These are phyloP conservation scores for Platichthys flesus DNA, from an alignment of 2,113 vertebrate species.

Conservation along the genomic window DNA sequence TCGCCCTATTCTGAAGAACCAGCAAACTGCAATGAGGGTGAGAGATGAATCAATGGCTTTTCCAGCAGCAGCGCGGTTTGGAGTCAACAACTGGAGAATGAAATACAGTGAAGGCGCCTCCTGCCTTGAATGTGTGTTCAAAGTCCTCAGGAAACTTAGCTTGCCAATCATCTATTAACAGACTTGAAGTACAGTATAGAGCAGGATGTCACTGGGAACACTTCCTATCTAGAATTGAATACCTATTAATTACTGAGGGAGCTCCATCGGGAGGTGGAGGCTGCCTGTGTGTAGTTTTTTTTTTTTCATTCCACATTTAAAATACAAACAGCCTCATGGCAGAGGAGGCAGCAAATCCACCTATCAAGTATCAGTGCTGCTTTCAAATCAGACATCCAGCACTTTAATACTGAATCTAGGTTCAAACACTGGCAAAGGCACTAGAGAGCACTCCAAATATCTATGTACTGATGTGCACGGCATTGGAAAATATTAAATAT, in stretches of 20 bases:
- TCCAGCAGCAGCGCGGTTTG: conserved; percentile 47
- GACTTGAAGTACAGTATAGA: conserved; percentile 60
- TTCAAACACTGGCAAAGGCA: conserved; percentile 51
- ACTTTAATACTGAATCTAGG: conserved; percentile 56
- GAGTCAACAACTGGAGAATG: conserved; percentile 65
- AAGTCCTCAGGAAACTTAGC: conserved; percentile 73
- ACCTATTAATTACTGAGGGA: conserved; percentile 74
- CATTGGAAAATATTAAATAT: conserved; percentile 55
- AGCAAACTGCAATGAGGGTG: conserved; percentile 49
- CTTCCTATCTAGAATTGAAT: conserved; percentile 74
- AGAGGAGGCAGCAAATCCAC: conserved; percentile 7
- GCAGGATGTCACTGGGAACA: conserved; percentile 71
- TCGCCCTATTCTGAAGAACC: conserved; percentile 48
- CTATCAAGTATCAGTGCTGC: conserved; percentile 36
- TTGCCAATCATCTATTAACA: conserved; percentile 74
- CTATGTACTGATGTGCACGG: conserved; percentile 22
- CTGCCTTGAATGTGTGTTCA: conserved; percentile 70
- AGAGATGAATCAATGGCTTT: conserved; percentile 71
- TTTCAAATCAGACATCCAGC: conserved; percentile 61
- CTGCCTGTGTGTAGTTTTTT: conserved; percentile 22
- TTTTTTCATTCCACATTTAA: conserved; percentile 56
- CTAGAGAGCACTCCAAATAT: conserved; percentile 54
- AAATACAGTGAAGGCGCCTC: conserved; percentile 57
- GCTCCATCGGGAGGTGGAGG: conserved; percentile 56
- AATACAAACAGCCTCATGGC: conserved; percentile 56